These are phyloP conservation scores for Brassicogethes aeneus DNA, from an alignment of 2,888 invertebrate genomes.

Conservation along the genomic window DNA sequence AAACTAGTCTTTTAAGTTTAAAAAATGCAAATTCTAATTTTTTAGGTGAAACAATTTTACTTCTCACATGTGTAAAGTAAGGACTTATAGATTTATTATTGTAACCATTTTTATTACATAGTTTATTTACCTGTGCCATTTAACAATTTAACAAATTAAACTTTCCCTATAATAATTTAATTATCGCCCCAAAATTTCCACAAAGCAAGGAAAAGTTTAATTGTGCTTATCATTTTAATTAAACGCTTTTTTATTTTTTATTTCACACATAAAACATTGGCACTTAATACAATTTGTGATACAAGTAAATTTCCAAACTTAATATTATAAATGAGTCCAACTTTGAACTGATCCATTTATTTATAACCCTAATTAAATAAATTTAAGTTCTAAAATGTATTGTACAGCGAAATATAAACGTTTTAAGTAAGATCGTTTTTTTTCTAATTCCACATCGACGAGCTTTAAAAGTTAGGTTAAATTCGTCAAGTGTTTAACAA, in stretches of 20 bases:
- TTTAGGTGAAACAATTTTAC: too few relatives aligned
- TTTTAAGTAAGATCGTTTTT: constrained; percentile 15
- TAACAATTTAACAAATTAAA: too few relatives aligned
- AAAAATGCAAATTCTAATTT: too few relatives aligned
- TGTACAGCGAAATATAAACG: constrained; percentile 32
- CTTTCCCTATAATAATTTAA: too few relatives aligned
- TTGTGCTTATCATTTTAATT: neutral
- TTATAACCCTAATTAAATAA: constrained; percentile 32
- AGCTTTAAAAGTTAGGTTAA: too few relatives aligned
- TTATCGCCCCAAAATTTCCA: too few relatives aligned
- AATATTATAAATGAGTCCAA: constrained; percentile 21
- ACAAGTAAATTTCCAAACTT: constrained; percentile 28
- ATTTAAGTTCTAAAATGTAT: constrained; percentile 26
- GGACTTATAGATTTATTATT: neutral
- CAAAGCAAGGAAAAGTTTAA: neutral
- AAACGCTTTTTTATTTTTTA: neutral
- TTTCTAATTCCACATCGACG: too few relatives aligned
- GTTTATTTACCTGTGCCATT: constrained; percentile 1
- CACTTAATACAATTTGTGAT: constrained; percentile 37
- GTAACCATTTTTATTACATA: constrained; percentile 2
- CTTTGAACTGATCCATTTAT: constrained; percentile 29
- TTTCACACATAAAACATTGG: constrained; percentile 18
- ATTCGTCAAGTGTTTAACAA: too few relatives aligned
- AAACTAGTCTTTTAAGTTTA: constrained; percentile 17
- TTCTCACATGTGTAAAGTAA: constrained; percentile 19